A percentile compares a stretch with the other conserved stretches of the same genome.
Conservation (phyloP, 1,140 invertebrate species). For the Zaprionus vittiger region DNA sequence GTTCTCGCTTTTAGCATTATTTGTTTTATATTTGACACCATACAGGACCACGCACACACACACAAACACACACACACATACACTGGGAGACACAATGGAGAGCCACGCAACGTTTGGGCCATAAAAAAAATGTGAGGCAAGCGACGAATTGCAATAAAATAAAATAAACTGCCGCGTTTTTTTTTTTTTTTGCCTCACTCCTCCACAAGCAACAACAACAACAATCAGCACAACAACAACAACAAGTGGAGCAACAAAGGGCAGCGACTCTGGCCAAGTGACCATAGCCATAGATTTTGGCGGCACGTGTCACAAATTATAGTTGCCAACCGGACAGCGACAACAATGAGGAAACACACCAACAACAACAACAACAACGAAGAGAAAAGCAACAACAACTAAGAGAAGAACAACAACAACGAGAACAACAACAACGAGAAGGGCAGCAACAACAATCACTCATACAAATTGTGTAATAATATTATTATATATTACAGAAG, state of each 20-base stretch:
- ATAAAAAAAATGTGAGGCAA: conserved; percentile 55
- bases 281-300: conserved; percentile 57
- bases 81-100: conserved; percentile 14
- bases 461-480: conserved; percentile 78
- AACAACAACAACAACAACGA: conserved; percentile 10
- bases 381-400: conserved; percentile 15
- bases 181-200: conserved; percentile 9
- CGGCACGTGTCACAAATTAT: conserved; percentile 73
- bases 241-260: conserved; percentile 17
- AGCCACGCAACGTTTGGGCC: conserved; percentile 35
- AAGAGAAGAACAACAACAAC: not conserved
- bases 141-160: conserved; percentile 74
- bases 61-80: conserved; percentile 2
- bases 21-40: conserved; percentile 80
- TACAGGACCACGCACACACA: conserved; percentile 29
- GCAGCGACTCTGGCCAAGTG: conserved; percentile 13
- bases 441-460: conserved; percentile 10
- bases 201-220: conserved; percentile 23
- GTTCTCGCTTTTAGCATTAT: conserved; percentile 63
- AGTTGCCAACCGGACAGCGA: conserved; percentile 44
- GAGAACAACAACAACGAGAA: conserved; percentile 8
- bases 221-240: conserved; percentile 15
- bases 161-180: conserved; percentile 76
- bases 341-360: conserved; percentile 7
- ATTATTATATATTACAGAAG: conserved; percentile 64